A percentile compares a stretch with the other conserved stretches of the same genome.
Conservation (phyloP, 2,888 invertebrate species). For the Caenorhabditis afra region DNA sequence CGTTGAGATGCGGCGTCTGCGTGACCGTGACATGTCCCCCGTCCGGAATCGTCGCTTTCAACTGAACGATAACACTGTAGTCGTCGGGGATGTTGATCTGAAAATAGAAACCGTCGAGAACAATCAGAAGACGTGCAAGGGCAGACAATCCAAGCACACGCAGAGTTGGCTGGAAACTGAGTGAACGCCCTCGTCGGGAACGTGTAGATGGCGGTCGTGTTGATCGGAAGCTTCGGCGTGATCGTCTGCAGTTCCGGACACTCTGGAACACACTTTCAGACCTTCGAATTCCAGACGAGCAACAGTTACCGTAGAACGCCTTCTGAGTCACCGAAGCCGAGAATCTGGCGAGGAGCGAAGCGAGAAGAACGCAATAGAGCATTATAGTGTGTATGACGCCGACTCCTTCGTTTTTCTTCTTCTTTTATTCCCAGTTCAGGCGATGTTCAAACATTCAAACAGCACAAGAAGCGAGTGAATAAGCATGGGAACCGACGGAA, state of each 20-base stretch:
- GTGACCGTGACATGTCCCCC: slow-evolving; percentile 46
- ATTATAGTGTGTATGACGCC: slow-evolving; percentile 5
- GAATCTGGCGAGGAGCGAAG: not conserved
- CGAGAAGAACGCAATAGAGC: not conserved
- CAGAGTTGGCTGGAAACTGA: slow-evolving; percentile 42
- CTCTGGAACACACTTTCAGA: slow-evolving; percentile 14
- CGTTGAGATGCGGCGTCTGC: slow-evolving; percentile 31
- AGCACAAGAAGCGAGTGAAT: slow-evolving; percentile 14
- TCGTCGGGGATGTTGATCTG: slow-evolving; percentile 46
- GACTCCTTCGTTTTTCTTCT: too few relatives aligned
- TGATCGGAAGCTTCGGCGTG: slow-evolving; percentile 46
- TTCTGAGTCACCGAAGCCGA: slow-evolving; percentile 8
- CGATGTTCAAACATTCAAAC: slow-evolving; percentile 39
- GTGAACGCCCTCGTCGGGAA: slow-evolving; percentile 39
- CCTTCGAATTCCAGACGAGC: not conserved
- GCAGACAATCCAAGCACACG: slow-evolving; percentile 38
- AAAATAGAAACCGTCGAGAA: not conserved
- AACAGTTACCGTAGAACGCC: slow-evolving; percentile 14
- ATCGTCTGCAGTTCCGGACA: slow-evolving; percentile 40
- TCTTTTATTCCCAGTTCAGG: slow-evolving; percentile 14
- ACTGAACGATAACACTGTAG: slow-evolving; percentile 30
- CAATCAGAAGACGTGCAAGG: not conserved
- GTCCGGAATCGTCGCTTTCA: slow-evolving; percentile 49
- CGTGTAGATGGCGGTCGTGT: slow-evolving; percentile 33
- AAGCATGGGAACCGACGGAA: slow-evolving; percentile 31